phyloP scores from a whole-genome alignment of 2,888 invertebrate genomes.

The Acrobeloides nanus region DNA sequence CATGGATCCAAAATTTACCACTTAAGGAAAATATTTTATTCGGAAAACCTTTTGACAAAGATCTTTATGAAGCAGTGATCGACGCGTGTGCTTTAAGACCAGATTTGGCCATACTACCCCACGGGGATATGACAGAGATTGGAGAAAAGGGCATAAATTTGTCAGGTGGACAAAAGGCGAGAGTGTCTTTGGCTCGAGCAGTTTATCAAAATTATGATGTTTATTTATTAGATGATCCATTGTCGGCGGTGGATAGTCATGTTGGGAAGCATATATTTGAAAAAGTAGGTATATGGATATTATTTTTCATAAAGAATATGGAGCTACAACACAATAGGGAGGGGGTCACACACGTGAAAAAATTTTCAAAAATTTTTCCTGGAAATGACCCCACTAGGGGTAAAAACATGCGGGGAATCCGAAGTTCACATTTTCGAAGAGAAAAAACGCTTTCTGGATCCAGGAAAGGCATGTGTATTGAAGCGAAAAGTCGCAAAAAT shows the following conservation, averaged over 20 bases:
- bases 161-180: slow-evolving; percentile 86
- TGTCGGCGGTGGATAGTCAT: slow-evolving; percentile 89
- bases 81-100: slow-evolving; percentile 81
- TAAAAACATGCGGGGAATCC: too few relatives aligned
- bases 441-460: too few relatives aligned
- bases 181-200: slow-evolving; percentile 62
- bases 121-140: slow-evolving; percentile 94
- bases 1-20: slow-evolving; percentile 62
- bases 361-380: too few relatives aligned
- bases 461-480: too few relatives aligned
- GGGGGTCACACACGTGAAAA: too few relatives aligned
- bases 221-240: slow-evolving; percentile 88
- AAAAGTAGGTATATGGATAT: not conserved
- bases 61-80: slow-evolving; percentile 57
- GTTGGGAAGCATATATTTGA: slow-evolving; percentile 89
- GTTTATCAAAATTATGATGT: slow-evolving; percentile 75
- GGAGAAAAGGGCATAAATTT: slow-evolving; percentile 91
- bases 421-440: too few relatives aligned
- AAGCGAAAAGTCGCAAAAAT: too few relatives aligned
- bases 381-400: too few relatives aligned
- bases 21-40: slow-evolving; percentile 86
- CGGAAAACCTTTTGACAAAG: slow-evolving; percentile 42
- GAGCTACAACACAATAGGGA: too few relatives aligned
- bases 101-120: slow-evolving; percentile 80
- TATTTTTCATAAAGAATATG: too few relatives aligned